phyloP scores from a whole-genome alignment of 2,797 vertebrate species.

The Ceryle rudis region DNA sequence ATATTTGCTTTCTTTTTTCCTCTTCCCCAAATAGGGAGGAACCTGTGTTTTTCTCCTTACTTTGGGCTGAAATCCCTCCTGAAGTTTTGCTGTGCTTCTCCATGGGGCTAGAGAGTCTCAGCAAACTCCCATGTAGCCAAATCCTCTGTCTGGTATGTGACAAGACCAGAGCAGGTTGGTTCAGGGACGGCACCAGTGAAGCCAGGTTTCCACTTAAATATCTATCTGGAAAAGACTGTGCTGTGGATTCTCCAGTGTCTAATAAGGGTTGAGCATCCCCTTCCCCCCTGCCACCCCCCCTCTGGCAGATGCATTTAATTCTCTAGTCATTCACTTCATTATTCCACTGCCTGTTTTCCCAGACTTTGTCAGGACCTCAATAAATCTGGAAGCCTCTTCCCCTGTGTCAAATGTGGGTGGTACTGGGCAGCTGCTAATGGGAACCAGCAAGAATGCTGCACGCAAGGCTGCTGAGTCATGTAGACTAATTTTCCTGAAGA shows the following conservation, averaged over 20 bases:
- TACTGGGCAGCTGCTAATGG: conserved; percentile 5
- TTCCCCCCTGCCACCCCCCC: background rate
- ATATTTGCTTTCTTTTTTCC: background rate
- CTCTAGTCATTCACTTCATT: background rate
- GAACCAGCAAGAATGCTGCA: background rate
- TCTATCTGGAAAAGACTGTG: background rate
- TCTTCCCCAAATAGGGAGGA: background rate
- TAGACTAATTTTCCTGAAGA: background rate
- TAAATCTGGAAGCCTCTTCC: background rate
- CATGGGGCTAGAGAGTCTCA: fast-evolving
- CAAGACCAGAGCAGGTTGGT: fast-evolving
- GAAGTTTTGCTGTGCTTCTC: background rate
- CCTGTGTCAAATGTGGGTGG: background rate
- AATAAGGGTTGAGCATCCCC: background rate
- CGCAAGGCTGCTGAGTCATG: background rate
- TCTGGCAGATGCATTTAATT: background rate
- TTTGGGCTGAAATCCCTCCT: background rate
- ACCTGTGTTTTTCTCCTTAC: background rate
- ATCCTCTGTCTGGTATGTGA: background rate
- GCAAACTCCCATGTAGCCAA: background rate
- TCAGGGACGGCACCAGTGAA: background rate
- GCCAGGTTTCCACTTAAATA: background rate
- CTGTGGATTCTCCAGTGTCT: background rate
- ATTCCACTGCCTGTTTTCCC: background rate
- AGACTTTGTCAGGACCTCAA: background rate